These are phyloP conservation scores for Plumapathes pennacea DNA, from an alignment of 92 coral and sea anemone genomes.

Conservation along the genomic window DNA sequence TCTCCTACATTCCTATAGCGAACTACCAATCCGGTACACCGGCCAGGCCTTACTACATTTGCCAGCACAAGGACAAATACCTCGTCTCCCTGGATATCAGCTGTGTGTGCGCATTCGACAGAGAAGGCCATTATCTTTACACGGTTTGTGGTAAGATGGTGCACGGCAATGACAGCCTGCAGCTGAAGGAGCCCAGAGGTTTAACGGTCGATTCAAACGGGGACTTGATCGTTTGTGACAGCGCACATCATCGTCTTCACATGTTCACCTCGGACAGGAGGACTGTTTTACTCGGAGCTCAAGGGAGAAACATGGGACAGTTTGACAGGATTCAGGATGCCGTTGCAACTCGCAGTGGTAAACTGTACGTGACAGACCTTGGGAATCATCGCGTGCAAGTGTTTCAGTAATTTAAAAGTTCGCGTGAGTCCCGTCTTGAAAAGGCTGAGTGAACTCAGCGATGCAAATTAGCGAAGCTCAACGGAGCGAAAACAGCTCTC, in stretches of 20 bases:
- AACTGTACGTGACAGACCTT: conserved; percentile 62
- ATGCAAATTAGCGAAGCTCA: no score
- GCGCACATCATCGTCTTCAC: conserved; percentile 80
- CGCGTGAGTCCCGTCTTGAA: no score
- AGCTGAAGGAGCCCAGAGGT: conserved; percentile 77
- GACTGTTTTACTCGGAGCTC: conserved; percentile 52
- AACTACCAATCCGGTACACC: conserved; percentile 30
- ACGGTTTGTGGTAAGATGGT: conserved; percentile 49
- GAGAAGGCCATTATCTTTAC: conserved; percentile 55
- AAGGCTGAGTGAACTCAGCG: no score
- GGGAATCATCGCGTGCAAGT: conserved; percentile 67
- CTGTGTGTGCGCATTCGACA: conserved; percentile 63
- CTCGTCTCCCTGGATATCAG: conserved; percentile 62
- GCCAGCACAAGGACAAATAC: conserved; percentile 62
- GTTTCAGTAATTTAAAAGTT: conserved; percentile 17
- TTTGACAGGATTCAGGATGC: conserved; percentile 77
- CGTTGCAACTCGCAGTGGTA: conserved; percentile 47
- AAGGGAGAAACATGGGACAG: conserved; percentile 61
- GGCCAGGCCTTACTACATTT: conserved; percentile 67
- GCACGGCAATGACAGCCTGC: conserved; percentile 38
- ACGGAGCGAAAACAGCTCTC: no score
- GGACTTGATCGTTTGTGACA: conserved; percentile 68
- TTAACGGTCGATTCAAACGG: conserved; percentile 54
- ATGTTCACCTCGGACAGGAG: conserved; percentile 69
- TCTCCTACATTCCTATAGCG: conserved; percentile 15